Percentiles rank a stretch among this genome's conserved stretches.
Conservation (phyloP, 2,888 invertebrate genomes). For the Lymantria dispar region DNA sequence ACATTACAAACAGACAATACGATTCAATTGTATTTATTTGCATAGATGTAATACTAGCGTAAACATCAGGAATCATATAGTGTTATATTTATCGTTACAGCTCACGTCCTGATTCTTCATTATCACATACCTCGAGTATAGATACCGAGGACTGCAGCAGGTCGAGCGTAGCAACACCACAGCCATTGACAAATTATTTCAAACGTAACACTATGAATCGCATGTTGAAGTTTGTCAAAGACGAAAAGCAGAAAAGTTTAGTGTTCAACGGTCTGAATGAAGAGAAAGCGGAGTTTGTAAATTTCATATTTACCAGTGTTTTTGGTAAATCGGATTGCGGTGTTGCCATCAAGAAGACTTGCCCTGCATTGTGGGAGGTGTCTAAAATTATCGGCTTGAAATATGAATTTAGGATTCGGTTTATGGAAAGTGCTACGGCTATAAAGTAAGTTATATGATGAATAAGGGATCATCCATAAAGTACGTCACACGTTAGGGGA, state of each 20-base stretch:
- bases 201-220: slow-evolving; percentile 37
- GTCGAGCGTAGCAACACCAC: neutral
- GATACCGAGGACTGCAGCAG: neutral
- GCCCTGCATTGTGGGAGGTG: slow-evolving; percentile 37
- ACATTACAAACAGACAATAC: too few relatives aligned
- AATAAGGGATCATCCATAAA: too few relatives aligned
- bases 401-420: slow-evolving; percentile 15
- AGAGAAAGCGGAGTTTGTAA: neutral
- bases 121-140: neutral
- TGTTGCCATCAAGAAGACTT: neutral
- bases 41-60: too few relatives aligned
- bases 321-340: neutral
- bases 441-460: slow-evolving; percentile 7
- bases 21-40: too few relatives aligned
- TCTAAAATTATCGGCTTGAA: slow-evolving; percentile 25
- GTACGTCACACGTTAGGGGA: too few relatives aligned
- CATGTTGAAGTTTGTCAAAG: slow-evolving; percentile 46
- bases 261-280: slow-evolving; percentile 20
- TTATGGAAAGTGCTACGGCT: neutral
- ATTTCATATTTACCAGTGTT: slow-evolving; percentile 1
- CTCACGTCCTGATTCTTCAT: neutral
- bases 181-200: slow-evolving; percentile 18
- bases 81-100: slow-evolving; percentile 14
- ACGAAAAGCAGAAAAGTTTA: slow-evolving; percentile 22
- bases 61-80: too few relatives aligned